Conservation (phyloP, 2,888 invertebrate species). For the Sarcophaga variegata region DNA sequence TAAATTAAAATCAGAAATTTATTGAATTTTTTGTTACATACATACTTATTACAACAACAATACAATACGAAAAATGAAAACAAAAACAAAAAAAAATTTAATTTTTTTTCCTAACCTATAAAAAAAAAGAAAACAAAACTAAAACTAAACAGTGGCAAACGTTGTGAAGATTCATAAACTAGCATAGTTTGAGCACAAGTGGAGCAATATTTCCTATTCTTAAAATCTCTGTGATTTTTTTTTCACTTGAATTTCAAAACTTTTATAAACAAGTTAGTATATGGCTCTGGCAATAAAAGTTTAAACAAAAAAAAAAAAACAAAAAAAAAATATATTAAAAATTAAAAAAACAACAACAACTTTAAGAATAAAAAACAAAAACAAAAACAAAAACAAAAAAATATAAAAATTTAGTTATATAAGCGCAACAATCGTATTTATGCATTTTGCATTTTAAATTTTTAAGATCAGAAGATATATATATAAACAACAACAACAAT, state of each 20-base stretch:
- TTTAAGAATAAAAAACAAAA: constrained; percentile 21
- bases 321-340: neutral
- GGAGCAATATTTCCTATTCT: constrained; percentile 62
- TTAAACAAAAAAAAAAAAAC: constrained; percentile 19
- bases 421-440: constrained; percentile 69
- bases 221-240: constrained; percentile 33
- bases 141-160: neutral
- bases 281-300: constrained; percentile 24
- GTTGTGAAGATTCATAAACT: too few relatives aligned
- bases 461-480: neutral
- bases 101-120: too few relatives aligned
- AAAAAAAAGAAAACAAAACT: neutral
- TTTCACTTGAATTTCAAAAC: constrained; percentile 39
- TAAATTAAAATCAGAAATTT: neutral
- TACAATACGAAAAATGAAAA: neutral
- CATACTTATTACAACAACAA: neutral
- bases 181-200: constrained; percentile 42
- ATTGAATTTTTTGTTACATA: too few relatives aligned
- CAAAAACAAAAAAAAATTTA: too few relatives aligned
- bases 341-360: neutral
- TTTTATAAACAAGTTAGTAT: constrained; percentile 41
- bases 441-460: constrained; percentile 66
- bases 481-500: neutral
- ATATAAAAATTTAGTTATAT: constrained; percentile 30
- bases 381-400: constrained; percentile 18